Evolutionary conservation across 2,888 invertebrate species (phyloP).

Genomic region (Aporophyla nigra): DNA sequence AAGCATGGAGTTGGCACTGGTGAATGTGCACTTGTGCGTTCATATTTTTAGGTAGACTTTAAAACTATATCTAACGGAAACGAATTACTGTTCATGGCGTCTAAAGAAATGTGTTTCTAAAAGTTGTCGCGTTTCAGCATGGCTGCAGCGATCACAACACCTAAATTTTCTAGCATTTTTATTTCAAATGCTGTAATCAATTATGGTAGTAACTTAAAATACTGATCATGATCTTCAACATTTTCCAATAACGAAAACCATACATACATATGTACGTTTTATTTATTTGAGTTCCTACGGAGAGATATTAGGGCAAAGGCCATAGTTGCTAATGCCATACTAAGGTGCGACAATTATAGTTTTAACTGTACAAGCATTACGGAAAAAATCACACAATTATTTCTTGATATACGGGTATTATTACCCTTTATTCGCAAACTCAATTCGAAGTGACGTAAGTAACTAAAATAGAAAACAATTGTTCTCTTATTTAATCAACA

Average conservation of each 20-base stretch:
- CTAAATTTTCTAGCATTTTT: too few relatives aligned
- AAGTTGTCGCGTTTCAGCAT: too few relatives aligned
- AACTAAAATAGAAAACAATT: conserved; percentile 5
- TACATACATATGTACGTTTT: too few relatives aligned
- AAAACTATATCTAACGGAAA: not conserved
- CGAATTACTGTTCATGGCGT: not conserved
- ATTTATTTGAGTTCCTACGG: too few relatives aligned
- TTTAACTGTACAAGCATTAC: not conserved
- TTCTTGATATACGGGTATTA: not conserved
- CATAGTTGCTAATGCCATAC: too few relatives aligned
- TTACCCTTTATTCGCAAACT: not conserved
- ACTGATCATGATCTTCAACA: too few relatives aligned
- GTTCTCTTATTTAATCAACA: not conserved
- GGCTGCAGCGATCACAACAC: too few relatives aligned
- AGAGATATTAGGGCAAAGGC: too few relatives aligned
- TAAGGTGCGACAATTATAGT: too few relatives aligned
- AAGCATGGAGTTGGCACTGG: not conserved
- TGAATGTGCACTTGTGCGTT: not conserved
- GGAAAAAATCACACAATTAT: not conserved
- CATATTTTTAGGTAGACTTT: not conserved
- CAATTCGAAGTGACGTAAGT: not conserved
- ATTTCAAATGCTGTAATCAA: too few relatives aligned
- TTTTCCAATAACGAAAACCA: too few relatives aligned
- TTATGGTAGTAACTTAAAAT: too few relatives aligned
- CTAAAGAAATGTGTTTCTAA: not conserved